A percentile compares a stretch with the other conserved stretches of the same genome.
Evolutionary conservation across 2,888 invertebrate genomes (phyloP).

Genomic region (Pterobdella sp.): DNA sequence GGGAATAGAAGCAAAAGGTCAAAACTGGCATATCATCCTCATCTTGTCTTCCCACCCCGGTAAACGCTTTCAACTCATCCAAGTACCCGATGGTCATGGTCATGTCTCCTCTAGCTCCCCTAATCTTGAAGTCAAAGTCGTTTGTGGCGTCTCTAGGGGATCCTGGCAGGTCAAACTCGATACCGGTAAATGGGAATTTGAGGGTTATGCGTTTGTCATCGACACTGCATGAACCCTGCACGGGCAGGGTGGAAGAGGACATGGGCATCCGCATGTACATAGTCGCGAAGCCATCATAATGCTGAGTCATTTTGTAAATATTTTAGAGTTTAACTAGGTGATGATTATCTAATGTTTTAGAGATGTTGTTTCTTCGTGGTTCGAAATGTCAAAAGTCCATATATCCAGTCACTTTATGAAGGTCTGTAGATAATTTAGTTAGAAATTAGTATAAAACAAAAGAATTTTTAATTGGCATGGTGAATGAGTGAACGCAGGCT

Average conservation of each 20-base stretch:
- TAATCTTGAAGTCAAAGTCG: slow-evolving; percentile 34
- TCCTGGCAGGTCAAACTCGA: slow-evolving; percentile 33
- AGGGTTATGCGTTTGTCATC: slow-evolving; percentile 33
- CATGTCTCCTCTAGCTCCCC: slow-evolving; percentile 33
- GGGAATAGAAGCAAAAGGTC: slow-evolving; percentile 37
- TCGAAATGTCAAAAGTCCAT: no score
- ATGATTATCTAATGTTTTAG: no score
- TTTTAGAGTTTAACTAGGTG: no score
- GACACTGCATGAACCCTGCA: slow-evolving; percentile 32
- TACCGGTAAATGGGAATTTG: slow-evolving; percentile 35
- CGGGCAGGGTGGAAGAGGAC: slow-evolving; percentile 37
- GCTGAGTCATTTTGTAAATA: not conserved
- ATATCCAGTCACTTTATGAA: no score
- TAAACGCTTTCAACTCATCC: slow-evolving; percentile 36
- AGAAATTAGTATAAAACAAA: no score
- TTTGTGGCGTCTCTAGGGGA: slow-evolving; percentile 30
- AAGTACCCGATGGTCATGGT: slow-evolving; percentile 35
- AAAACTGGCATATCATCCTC: slow-evolving; percentile 38
- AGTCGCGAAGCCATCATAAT: slow-evolving; percentile 38
- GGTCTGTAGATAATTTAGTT: no score
- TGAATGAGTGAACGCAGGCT: no score
- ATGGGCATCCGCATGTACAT: slow-evolving; percentile 41
- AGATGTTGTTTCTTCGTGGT: no score
- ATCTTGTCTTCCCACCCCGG: slow-evolving; percentile 34
- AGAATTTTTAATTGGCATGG: no score